These are phyloP conservation scores for Diuraphis noxia DNA, from an alignment of 1,140 invertebrate genomes.

Conservation along the genomic window DNA sequence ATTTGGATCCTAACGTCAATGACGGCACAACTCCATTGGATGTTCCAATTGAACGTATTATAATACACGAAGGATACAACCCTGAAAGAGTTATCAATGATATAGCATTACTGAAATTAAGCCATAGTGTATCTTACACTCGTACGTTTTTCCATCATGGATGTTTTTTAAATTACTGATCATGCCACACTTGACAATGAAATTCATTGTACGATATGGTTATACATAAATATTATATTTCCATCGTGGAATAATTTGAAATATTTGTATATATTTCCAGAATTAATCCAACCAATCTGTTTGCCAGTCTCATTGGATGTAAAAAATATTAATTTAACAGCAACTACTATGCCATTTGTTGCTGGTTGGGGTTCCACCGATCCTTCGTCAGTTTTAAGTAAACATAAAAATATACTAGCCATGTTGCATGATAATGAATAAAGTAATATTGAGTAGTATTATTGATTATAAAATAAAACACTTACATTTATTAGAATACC, in stretches of 20 bases:
- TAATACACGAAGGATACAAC: slow-evolving; percentile 61
- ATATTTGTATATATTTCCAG: slow-evolving; percentile 59
- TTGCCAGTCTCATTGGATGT: slow-evolving; percentile 66
- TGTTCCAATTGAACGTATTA: slow-evolving; percentile 58
- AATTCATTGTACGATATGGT: not conserved
- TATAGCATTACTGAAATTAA: slow-evolving; percentile 62
- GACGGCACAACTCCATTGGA: slow-evolving; percentile 60
- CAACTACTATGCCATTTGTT: slow-evolving; percentile 66
- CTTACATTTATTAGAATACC: too few species aligned
- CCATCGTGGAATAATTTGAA: not conserved
- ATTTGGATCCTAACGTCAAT: slow-evolving; percentile 57
- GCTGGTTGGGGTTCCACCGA: slow-evolving; percentile 76
- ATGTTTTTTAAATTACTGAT: too few species aligned
- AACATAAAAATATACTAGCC: too few species aligned
- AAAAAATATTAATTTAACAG: slow-evolving; percentile 62
- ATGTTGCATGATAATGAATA: too few species aligned
- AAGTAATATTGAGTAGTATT: too few species aligned
- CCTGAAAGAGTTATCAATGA: slow-evolving; percentile 61
- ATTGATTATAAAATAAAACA: too few species aligned
- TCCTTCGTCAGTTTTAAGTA: too few species aligned
- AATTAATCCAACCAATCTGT: slow-evolving; percentile 74
- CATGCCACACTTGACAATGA: too few species aligned
- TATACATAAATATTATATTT: not conserved
- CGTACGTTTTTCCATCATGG: slow-evolving; percentile 55
- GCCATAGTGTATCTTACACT: slow-evolving; percentile 60